Conservation (phyloP, 2,113 vertebrate genomes). For the Brachyistius frenatus region DNA sequence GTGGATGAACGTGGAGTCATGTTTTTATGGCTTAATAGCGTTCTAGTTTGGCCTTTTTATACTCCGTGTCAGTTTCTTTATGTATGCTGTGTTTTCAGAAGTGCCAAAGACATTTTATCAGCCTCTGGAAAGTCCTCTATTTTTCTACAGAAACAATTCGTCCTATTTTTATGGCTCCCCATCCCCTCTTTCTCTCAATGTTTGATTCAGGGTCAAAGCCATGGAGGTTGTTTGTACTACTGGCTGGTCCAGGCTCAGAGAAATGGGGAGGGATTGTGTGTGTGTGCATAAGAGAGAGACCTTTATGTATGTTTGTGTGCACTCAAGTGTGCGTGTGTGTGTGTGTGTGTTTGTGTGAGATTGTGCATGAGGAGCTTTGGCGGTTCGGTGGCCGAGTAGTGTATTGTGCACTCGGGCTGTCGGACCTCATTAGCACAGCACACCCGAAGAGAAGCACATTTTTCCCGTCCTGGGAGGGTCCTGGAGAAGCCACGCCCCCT, state of each 20-base stretch:
- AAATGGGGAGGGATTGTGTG: slow-evolving; percentile 20
- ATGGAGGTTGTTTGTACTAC: slow-evolving; percentile 55
- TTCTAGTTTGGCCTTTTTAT: slow-evolving; percentile 66
- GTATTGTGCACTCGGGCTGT: slow-evolving; percentile 68
- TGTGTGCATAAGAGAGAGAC: slow-evolving; percentile 11
- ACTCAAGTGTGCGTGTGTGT: slow-evolving; percentile 16
- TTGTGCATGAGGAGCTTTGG: slow-evolving; percentile 37
- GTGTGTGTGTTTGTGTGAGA: slow-evolving; percentile 32
- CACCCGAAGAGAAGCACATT: slow-evolving; percentile 73
- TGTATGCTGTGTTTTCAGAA: slow-evolving; percentile 70
- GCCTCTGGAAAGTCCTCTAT: slow-evolving; percentile 73
- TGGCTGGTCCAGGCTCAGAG: slow-evolving; percentile 71
- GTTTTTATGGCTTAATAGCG: slow-evolving; percentile 34
- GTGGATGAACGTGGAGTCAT: slow-evolving; percentile 73
- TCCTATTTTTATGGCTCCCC: slow-evolving; percentile 61
- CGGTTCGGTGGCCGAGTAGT: slow-evolving; percentile 29
- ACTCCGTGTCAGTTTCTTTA: slow-evolving; percentile 44
- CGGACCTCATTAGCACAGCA: slow-evolving; percentile 66
- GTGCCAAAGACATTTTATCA: slow-evolving; percentile 80
- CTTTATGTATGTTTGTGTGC: slow-evolving; percentile 25
- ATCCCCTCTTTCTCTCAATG: slow-evolving; percentile 31
- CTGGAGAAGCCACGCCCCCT: slow-evolving; percentile 12
- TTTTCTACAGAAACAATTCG: slow-evolving; percentile 74
- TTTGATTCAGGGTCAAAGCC: slow-evolving; percentile 73
- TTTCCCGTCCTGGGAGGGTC: slow-evolving; percentile 32